Conservation (phyloP, 2,888 invertebrate genomes). For the Oxyteleia sp. region DNA sequence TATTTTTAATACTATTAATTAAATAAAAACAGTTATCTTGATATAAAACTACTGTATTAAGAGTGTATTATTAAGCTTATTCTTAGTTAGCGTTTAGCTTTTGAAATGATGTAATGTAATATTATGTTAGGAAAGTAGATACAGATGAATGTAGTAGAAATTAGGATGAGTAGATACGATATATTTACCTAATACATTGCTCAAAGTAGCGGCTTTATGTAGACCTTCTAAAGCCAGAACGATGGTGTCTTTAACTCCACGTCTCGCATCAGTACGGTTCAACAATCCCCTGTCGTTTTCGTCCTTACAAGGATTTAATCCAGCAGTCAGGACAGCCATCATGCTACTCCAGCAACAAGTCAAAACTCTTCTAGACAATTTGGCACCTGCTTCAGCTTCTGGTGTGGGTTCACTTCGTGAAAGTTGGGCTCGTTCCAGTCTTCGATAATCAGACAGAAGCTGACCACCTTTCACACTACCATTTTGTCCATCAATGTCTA, state of each 20-base stretch:
- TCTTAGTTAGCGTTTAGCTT: too few relatives aligned
- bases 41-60: too few relatives aligned
- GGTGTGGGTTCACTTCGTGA: conserved; percentile 91
- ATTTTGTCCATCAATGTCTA: conserved; percentile 95
- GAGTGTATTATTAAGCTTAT: too few relatives aligned
- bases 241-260: conserved; percentile 93
- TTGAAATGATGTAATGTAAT: too few relatives aligned
- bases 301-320: conserved; percentile 85
- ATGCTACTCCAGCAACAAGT: conserved; percentile 97
- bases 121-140: neutral
- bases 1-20: too few relatives aligned
- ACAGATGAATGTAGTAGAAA: neutral
- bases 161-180: too few relatives aligned
- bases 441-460: conserved; percentile 95
- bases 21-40: too few relatives aligned
- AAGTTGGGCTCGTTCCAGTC: conserved; percentile 92
- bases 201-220: conserved; percentile 96
- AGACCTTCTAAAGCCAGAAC: conserved; percentile 96
- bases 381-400: conserved; percentile 93
- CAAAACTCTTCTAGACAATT: conserved; percentile 92
- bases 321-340: conserved; percentile 94
- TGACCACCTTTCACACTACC: conserved; percentile 91
- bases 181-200: conserved; percentile 92
- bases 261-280: conserved; percentile 83
- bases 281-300: conserved; percentile 84